Conservation (phyloP, 2,113 vertebrate species). For the Glaucidium brasilianum region DNA sequence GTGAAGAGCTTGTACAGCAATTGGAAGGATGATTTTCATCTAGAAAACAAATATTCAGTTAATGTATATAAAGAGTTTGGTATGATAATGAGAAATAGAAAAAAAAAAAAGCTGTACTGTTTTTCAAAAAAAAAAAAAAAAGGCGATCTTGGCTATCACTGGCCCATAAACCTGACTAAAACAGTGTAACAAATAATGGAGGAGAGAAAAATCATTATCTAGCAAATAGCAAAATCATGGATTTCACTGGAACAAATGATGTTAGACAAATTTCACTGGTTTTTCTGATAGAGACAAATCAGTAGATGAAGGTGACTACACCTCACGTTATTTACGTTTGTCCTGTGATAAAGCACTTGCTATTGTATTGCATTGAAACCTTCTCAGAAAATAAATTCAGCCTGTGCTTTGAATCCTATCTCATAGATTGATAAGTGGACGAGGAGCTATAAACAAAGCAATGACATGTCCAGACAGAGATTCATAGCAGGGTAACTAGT, state of each 20-base stretch:
- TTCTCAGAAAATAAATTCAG: neutral
- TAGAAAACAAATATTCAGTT: neutral
- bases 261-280: constrained; percentile 1
- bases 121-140: neutral
- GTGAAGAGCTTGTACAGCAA: neutral
- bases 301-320: neutral
- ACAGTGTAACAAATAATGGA: neutral
- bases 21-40: neutral
- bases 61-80: neutral
- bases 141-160: neutral
- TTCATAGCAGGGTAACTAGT: neutral
- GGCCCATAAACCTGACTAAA: neutral
- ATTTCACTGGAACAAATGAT: constrained; percentile 16
- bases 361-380: neutral
- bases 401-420: neutral
- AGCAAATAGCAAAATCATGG: neutral
- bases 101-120: neutral
- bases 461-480: neutral
- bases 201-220: constrained; percentile 22
- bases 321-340: neutral
- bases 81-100: neutral
- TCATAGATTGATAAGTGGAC: neutral
- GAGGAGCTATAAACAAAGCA: neutral
- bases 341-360: neutral
- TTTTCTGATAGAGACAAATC: constrained; percentile 28